Base-by-base conservation (phyloP, 2,888 invertebrate species). In the Rotaria magnacalcarata region DNA sequence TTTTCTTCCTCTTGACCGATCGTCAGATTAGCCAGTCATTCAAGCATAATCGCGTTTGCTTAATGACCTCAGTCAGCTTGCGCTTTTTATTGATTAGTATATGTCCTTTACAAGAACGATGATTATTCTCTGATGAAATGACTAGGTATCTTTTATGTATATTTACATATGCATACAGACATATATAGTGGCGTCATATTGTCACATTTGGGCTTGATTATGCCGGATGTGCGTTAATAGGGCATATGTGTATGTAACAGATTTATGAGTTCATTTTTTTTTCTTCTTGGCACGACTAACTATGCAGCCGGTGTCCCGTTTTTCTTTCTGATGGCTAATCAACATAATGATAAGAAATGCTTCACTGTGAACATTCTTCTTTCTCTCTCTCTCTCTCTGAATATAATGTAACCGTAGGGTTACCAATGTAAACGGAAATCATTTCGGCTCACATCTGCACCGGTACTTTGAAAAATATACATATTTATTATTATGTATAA, bases 131-230 rank as follows among this genome's bases (percentile, higher is more conserved):
- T 34, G 34, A 2, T 34, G 14, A 67, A 67, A 67, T 67, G 67
- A 19, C 67, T 67, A 67, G 67, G 67, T 41, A 67, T 67, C 60
- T 67, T 6, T 67, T 67, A 34, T 19, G 14, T 2, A 10, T 19
- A 34, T 60, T 5, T 27, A 10, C 4, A 60, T 60, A 27, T 14
- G 5, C 16, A 27, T 14, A 60, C 27, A 4, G 34, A 34, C 34
- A 50, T 19, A 67, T 34, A 67, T 6, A 67, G 67, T 34, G 67
- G 67, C 67, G 67, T 41, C 67, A 67, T 34, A 41, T 67, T 67
- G 67, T 67, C 34, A 67, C 67, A 67, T 67, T 67, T 67, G 67
- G 67, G 14, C 27, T 67, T 67, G 67, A 67, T 67, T 67, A 67
- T 34, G 34, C 14, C 67, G 67, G 67, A 67, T 67, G 67, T 34